Evolutionary conservation across 2,113 vertebrate genomes (phyloP).

Genomic region (Garra rufa): DNA sequence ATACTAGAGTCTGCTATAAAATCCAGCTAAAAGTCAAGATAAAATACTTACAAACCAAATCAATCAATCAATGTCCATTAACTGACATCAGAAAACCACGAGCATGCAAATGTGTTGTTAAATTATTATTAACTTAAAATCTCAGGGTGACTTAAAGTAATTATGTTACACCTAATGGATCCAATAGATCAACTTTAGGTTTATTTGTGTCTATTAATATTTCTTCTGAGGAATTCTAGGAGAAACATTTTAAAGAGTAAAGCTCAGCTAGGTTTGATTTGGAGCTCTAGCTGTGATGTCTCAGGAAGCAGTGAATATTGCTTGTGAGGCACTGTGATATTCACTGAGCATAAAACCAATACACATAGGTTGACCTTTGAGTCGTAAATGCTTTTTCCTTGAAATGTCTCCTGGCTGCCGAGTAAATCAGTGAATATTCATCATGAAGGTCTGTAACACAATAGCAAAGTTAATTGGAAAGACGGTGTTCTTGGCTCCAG

Average conservation of each 20-base stretch:
- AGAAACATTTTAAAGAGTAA: neutral
- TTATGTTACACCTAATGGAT: neutral
- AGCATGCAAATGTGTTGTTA: too few species aligned
- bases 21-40: too few species aligned
- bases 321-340: neutral
- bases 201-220: neutral
- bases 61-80: too few species aligned
- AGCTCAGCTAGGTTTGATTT: neutral
- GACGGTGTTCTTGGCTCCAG: neutral
- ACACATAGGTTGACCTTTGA: constrained; percentile 4
- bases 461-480: constrained; percentile 38
- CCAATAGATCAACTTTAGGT: neutral
- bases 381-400: constrained; percentile 17
- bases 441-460: constrained; percentile 21
- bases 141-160: neutral
- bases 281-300: neutral
- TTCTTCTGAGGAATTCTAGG: neutral
- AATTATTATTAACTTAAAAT: too few species aligned
- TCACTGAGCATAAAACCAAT: neutral
- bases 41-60: too few species aligned
- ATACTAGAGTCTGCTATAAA: too few species aligned
- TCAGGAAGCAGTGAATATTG: neutral
- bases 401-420: neutral
- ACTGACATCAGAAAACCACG: too few species aligned
- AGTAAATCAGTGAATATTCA: constrained; percentile 24